A percentile compares a stretch with the other conserved stretches of the same genome.
These are phyloP conservation scores for Salvelinus namaycush DNA, from an alignment of 2,113 vertebrate genomes.

Conservation along the genomic window DNA sequence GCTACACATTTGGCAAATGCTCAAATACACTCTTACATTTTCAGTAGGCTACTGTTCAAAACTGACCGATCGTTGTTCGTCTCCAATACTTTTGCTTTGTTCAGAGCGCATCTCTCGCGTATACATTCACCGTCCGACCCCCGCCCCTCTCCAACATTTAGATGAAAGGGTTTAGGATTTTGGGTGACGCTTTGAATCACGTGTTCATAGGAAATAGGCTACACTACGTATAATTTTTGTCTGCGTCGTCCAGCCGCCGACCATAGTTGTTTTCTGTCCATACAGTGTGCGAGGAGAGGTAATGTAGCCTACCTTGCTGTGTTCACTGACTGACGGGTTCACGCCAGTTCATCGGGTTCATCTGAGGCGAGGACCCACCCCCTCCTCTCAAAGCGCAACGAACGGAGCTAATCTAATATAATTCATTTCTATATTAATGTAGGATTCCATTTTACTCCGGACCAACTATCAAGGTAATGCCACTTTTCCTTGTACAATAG, in stretches of 20 bases:
- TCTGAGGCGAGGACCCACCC: conserved; percentile 77
- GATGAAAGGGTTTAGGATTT: conserved; percentile 79
- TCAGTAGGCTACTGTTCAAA: background rate
- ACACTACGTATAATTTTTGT: conserved; percentile 77
- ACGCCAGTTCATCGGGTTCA: conserved; percentile 77
- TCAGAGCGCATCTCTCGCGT: conserved; percentile 9
- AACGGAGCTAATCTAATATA: conserved; percentile 70
- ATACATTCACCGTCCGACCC: conserved; percentile 44
- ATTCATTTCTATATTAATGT: conserved; percentile 77
- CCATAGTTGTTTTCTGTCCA: conserved; percentile 70
- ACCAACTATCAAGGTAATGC: conserved; percentile 74
- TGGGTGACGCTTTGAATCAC: conserved; percentile 80
- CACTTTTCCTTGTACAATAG: conserved; percentile 48
- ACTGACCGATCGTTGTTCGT: background rate
- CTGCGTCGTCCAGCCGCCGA: conserved; percentile 72
- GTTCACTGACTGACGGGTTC: conserved; percentile 72
- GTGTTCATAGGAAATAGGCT: conserved; percentile 74
- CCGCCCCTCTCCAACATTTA: conserved; percentile 71
- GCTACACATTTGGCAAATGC: background rate
- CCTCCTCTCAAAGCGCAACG: conserved; percentile 69
- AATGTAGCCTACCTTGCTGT: conserved; percentile 70
- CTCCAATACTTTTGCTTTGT: conserved; percentile 20
- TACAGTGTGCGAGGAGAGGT: conserved; percentile 56
- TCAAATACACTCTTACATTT: background rate
- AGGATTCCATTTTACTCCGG: conserved; percentile 65